phyloP scores from a whole-genome alignment of 1,140 invertebrate genomes.

The Anastrepha obliqua region DNA sequence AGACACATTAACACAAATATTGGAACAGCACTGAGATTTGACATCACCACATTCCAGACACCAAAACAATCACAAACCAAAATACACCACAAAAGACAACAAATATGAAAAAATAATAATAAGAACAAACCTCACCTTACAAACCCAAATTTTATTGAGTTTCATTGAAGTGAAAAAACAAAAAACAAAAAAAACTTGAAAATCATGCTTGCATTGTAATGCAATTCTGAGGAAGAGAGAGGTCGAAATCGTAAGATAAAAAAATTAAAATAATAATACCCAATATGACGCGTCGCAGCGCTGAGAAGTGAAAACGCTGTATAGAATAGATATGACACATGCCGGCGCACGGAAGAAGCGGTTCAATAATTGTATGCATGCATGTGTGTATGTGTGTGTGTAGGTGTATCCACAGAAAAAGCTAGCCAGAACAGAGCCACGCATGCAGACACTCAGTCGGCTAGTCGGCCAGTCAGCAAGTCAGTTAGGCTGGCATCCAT shows the following conservation, averaged over 20 bases:
- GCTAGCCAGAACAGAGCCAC: neutral
- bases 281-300: neutral
- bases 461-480: neutral
- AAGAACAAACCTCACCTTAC: slow-evolving; percentile 43
- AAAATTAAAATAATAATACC: slow-evolving; percentile 43
- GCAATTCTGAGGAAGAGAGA: slow-evolving; percentile 22
- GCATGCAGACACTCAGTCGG: slow-evolving; percentile 17
- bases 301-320: neutral
- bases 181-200: neutral
- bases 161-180: slow-evolving; percentile 23
- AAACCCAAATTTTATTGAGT: slow-evolving; percentile 15
- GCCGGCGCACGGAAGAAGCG: neutral
- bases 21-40: slow-evolving; percentile 20
- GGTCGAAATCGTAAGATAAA: neutral
- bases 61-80: neutral
- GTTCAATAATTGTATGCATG: neutral
- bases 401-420: neutral
- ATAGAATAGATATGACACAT: neutral
- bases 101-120: neutral
- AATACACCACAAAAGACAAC: neutral
- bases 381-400: neutral
- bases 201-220: slow-evolving; percentile 40
- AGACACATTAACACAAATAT: slow-evolving; percentile 44
- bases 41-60: neutral
- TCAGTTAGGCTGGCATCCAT: neutral